A percentile compares a stretch with the other conserved stretches of the same genome.
phyloP scores from a whole-genome alignment of 2,113 vertebrate genomes.

The Coryphaenoides rupestris region DNA sequence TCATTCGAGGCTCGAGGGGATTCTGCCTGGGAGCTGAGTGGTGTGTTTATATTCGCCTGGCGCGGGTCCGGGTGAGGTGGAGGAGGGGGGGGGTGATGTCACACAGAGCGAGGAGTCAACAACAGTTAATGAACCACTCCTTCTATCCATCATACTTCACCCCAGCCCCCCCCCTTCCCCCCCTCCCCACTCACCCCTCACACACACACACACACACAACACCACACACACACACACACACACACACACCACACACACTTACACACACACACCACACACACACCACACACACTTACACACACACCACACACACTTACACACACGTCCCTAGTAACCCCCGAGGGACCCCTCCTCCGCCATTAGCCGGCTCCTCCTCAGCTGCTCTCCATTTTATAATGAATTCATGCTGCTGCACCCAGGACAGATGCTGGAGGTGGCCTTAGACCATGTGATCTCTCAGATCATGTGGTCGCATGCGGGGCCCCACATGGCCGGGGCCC shows the following conservation, averaged over 20 bases:
- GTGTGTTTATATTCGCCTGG: slow-evolving; percentile 35
- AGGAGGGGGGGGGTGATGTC: not conserved
- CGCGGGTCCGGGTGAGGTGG: not conserved
- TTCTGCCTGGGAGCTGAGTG: too few relatives aligned
- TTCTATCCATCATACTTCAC: slow-evolving; percentile 11
- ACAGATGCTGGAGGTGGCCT: slow-evolving; percentile 58
- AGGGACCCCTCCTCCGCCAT: slow-evolving; percentile 62
- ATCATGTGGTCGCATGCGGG: not conserved
- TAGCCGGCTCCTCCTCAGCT: slow-evolving; percentile 73
- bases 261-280: too few relatives aligned
- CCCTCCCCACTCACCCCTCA: not conserved
- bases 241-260: too few relatives aligned
- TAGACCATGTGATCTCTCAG: slow-evolving; percentile 65
- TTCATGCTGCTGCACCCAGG: slow-evolving; percentile 61
- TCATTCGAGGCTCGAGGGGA: not conserved
- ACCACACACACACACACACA: slow-evolving; percentile 6
- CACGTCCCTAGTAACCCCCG: not conserved
- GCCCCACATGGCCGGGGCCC: too few relatives aligned
- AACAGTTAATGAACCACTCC: slow-evolving; percentile 42
- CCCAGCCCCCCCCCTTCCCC: slow-evolving; percentile 3
- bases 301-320: too few relatives aligned
- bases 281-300: too few relatives aligned
- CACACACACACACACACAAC: not conserved
- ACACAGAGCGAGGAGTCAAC: slow-evolving; percentile 25
- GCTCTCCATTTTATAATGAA: slow-evolving; percentile 65